Percentiles rank a stretch among this genome's conserved stretches.
Conservation (phyloP, 1,140 invertebrate species). For the Potamilus streckersoni region DNA sequence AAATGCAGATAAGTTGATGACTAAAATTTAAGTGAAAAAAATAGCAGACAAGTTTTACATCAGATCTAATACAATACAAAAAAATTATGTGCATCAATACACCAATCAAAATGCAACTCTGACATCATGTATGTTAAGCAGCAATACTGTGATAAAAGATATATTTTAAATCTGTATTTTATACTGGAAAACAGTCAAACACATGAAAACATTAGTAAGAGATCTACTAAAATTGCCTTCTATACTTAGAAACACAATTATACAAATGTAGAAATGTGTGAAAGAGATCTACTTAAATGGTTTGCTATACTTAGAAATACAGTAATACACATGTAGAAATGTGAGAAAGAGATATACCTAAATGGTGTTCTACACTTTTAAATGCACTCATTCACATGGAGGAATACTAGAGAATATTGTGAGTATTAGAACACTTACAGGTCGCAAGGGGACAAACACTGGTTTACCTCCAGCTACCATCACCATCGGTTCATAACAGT, state of each 20-base stretch:
- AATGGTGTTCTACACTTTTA: neutral
- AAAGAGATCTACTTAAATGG: neutral
- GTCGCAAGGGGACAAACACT: constrained; percentile 88
- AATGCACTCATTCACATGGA: neutral
- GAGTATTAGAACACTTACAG: constrained; percentile 61
- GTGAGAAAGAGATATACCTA: neutral
- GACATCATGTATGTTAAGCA: too few species aligned
- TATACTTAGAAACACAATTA: neutral
- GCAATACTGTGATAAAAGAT: too few species aligned
- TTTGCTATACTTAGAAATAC: neutral
- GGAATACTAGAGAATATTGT: neutral
- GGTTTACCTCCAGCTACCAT: constrained; percentile 86
- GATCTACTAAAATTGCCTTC: neutral
- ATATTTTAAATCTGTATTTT: neutral
- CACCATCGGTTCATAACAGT: constrained; percentile 98
- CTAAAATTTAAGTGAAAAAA: too few species aligned
- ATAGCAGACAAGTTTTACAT: too few species aligned
- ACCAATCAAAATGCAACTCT: too few species aligned
- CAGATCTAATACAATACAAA: too few species aligned
- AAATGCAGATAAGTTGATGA: too few species aligned
- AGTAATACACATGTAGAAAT: neutral
- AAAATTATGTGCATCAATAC: too few species aligned
- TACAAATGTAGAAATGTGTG: neutral
- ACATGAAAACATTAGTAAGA: neutral
- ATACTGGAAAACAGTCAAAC: neutral